phyloP scores from a whole-genome alignment of 2,797 vertebrate genomes.

The Serranus cabrilla region DNA sequence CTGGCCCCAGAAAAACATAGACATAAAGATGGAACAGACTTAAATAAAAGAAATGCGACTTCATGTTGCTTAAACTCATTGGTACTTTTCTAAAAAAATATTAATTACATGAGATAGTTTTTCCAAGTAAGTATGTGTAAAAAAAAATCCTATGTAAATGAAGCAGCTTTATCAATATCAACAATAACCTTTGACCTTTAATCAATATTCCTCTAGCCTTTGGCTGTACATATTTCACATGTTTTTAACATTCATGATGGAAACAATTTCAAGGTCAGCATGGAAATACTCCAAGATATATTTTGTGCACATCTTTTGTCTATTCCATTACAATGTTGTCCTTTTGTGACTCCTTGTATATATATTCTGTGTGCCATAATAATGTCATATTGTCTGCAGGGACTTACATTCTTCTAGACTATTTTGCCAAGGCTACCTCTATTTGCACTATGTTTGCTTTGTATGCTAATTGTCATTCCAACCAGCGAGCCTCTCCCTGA shows the following conservation, averaged over 20 bases:
- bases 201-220: too few relatives aligned
- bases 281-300: background rate
- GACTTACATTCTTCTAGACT: background rate
- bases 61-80: background rate
- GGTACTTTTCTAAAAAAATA: background rate
- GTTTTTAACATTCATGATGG: background rate
- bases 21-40: background rate
- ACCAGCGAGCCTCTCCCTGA: constrained; percentile 20
- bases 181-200: too few relatives aligned
- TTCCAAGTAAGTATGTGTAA: too few relatives aligned
- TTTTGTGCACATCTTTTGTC: background rate
- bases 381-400: constrained; percentile 4
- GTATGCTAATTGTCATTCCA: constrained; percentile 50
- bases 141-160: too few relatives aligned
- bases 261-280: background rate
- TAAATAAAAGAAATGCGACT: background rate
- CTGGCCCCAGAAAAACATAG: background rate
- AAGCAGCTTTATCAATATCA: too few relatives aligned
- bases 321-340: background rate
- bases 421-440: constrained; percentile 15
- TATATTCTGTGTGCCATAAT: background rate
- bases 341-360: background rate
- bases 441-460: constrained; percentile 21
- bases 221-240: too few relatives aligned
- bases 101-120: background rate